Evolutionary conservation across 2,888 invertebrate species (phyloP), one percentile per base, ranked within the genome.

Genomic region (Dolichomitus sp.): DNA sequence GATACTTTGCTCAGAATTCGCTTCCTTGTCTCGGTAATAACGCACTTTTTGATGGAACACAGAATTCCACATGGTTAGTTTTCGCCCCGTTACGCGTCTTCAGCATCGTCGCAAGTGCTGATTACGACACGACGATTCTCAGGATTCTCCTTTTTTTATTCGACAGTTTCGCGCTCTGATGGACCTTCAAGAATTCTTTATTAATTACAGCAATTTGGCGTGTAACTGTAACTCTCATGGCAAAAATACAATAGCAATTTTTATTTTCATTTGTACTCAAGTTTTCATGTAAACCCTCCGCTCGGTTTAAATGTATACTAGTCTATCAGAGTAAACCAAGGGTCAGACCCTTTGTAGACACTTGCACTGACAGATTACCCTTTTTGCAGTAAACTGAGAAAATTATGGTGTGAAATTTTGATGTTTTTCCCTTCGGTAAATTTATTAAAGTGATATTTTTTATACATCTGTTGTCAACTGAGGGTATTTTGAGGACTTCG

Each of bases 1-100:
- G 42, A 27, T 37, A 65, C 72, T 59, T n/a, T 75, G 59, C 27
- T 48, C 54, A 23, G 65, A 63, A 65, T 74, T 70, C 70, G 27
- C 57, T 80, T 42, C 54, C 12, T 48, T 5, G 45, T 61, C 61
- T 12, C 27, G 11, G 17, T 14, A 52, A 33, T 33, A 27, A 68
- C 59, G 45, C 52, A 54, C 45, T 23, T 69, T 74, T 82, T 50
- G 63, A 76, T 17, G 11, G 27, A 75, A 57, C 54, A 4, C 42
- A 14, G 68, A 61, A 52, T 52, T 52, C 57, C 42, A 27, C 3
- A 11, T 33, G 54, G 42, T 37, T 23, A 40, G 9, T 57, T 27
- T 73, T 48, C 19, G 59, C 48, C 66, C 11, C 27, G 59, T 45
- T 54, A 48, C 40, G 19, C 68, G 23, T 76, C 65, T 12, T 50